A percentile compares a stretch with the other conserved stretches of the same genome.
Evolutionary conservation across 2,797 vertebrate species (phyloP).

Genomic region (Epinephelus coioides): DNA sequence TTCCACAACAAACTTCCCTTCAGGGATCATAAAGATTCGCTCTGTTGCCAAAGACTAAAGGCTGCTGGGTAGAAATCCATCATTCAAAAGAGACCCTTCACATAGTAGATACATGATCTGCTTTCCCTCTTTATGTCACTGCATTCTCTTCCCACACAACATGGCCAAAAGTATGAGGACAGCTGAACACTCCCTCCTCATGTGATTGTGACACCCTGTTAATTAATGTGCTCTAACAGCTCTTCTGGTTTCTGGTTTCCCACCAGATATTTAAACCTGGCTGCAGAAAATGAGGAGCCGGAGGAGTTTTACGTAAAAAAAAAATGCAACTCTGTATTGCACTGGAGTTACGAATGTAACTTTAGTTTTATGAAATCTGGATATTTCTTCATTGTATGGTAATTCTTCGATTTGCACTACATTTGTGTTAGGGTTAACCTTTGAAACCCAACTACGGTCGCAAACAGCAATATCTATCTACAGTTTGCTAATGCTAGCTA

Average conservation of each 20-base stretch:
- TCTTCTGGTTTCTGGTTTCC: too few species aligned
- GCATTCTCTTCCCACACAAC: not conserved
- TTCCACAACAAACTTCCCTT: slow-evolving; percentile 6
- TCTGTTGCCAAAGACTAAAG: not conserved
- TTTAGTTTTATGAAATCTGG: not conserved
- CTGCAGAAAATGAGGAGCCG: too few species aligned
- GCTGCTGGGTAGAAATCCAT: not conserved
- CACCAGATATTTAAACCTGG: too few species aligned
- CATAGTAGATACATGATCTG: not conserved
- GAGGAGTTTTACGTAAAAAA: not conserved
- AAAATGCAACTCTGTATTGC: too few species aligned
- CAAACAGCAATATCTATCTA: too few species aligned
- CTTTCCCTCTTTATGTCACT: not conserved
- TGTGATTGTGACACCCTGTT: not conserved
- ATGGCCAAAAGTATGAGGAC: not conserved
- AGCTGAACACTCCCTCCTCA: not conserved
- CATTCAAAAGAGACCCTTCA: not conserved
- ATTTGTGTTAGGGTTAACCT: too few species aligned
- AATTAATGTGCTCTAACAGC: too few species aligned
- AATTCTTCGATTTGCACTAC: too few species aligned
- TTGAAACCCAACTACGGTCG: too few species aligned
- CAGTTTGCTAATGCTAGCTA: too few species aligned
- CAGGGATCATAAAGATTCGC: slow-evolving; percentile 1
- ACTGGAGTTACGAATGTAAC: too few species aligned
- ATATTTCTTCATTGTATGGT: not conserved